Evolutionary conservation across 2,888 invertebrate genomes (phyloP).

Genomic region (Patella caerulea): DNA sequence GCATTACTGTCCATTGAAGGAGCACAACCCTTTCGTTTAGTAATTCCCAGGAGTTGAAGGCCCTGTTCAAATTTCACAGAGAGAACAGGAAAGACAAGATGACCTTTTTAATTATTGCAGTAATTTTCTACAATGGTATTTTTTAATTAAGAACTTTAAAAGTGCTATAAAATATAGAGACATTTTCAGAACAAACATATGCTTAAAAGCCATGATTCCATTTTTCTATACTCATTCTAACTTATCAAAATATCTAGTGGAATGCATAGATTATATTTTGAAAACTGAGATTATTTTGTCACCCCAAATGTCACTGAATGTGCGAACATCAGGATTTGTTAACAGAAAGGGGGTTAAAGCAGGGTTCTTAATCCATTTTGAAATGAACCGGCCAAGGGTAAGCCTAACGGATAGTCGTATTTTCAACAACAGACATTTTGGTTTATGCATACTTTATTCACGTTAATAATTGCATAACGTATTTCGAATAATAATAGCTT

Average conservation of each 20-base stretch:
- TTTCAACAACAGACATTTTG: too few species aligned
- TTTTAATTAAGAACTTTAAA: constrained; percentile 5
- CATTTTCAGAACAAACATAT: constrained; percentile 9
- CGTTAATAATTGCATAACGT: too few species aligned
- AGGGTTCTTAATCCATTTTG: too few species aligned
- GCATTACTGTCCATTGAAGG: too few species aligned
- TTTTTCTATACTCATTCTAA: constrained; percentile 13
- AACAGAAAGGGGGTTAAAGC: constrained; percentile 14
- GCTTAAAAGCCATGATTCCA: constrained; percentile 18
- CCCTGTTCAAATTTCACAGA: too few species aligned
- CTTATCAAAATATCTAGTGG: constrained; percentile 14
- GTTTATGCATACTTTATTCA: too few species aligned
- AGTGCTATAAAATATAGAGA: constrained; percentile 17
- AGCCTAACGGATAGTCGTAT: too few species aligned
- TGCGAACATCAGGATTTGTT: constrained; percentile 15
- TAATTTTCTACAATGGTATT: constrained; percentile 22
- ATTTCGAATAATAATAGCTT: too few species aligned
- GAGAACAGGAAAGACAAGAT: constrained; percentile 7
- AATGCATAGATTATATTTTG: constrained; percentile 24
- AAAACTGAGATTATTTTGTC: constrained; percentile 18
- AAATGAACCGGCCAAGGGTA: too few species aligned
- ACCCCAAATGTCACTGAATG: not conserved
- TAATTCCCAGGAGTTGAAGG: too few species aligned
- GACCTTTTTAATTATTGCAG: too few species aligned
- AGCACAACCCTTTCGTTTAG: too few species aligned